Conservation (phyloP, 2,113 vertebrate species). For the Gracilinanus agilis region DNA sequence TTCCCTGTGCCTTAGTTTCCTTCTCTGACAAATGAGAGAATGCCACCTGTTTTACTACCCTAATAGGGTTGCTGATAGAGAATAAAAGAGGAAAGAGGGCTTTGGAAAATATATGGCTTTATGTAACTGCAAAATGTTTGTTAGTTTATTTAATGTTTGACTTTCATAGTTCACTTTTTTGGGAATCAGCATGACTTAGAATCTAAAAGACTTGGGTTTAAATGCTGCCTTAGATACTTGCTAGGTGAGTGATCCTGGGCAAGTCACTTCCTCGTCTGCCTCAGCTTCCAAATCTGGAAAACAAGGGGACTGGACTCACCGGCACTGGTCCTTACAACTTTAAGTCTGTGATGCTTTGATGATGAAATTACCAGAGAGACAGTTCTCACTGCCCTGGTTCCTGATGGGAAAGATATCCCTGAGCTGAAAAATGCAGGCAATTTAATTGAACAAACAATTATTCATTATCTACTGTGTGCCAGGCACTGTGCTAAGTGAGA, state of each 20-base stretch:
- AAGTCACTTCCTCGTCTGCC: neutral
- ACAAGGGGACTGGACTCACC: neutral
- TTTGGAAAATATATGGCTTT: neutral
- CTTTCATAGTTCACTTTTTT: neutral
- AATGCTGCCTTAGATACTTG: neutral
- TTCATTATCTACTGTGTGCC: too few relatives aligned
- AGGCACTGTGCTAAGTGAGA: too few relatives aligned
- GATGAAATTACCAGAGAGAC: neutral
- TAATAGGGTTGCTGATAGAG: neutral
- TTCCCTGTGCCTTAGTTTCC: neutral
- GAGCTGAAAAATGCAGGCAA: too few relatives aligned
- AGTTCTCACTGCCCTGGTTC: neutral
- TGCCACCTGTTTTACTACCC: neutral
- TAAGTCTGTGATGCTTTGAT: neutral
- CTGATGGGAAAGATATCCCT: too few relatives aligned
- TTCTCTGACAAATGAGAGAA: neutral
- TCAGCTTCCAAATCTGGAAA: neutral
- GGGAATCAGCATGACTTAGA: neutral
- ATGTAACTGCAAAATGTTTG: neutral
- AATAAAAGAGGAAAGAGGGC: neutral
- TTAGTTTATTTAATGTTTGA: neutral
- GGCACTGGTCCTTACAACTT: neutral
- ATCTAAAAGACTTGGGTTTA: neutral
- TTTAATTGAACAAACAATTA: too few relatives aligned
- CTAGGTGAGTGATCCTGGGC: neutral